These are phyloP conservation scores for Polypedilum vanderplanki DNA, from an alignment of 1,140 invertebrate genomes.

Conservation along the genomic window DNA sequence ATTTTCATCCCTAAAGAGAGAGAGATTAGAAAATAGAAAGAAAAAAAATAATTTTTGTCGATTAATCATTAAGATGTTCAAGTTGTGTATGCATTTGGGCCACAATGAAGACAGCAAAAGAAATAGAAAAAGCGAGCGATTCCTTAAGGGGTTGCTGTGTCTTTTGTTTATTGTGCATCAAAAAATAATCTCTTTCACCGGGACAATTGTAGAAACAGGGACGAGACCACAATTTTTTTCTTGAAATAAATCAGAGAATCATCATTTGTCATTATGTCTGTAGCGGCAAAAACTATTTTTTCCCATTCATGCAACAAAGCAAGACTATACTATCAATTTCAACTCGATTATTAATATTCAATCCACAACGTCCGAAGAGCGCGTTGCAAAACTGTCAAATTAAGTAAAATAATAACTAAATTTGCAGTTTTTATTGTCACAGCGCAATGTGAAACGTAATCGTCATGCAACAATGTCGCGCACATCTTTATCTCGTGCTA, in stretches of 20 bases:
- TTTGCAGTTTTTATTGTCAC: background rate
- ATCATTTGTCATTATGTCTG: conserved; percentile 25
- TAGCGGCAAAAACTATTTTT: background rate
- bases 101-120: background rate
- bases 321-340: background rate
- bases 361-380: background rate
- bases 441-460: background rate
- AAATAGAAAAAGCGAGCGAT: background rate
- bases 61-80: conserved; percentile 23
- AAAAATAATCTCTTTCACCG: background rate
- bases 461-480: background rate
- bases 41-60: conserved; percentile 2
- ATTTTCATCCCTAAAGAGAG: background rate
- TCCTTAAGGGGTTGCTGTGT: background rate
- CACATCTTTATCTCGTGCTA: background rate
- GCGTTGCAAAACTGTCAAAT: conserved; percentile 1
- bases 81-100: conserved; percentile 15
- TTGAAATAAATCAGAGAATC: conserved; percentile 23
- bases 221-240: conserved; percentile 4
- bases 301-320: background rate
- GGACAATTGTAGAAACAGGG: background rate
- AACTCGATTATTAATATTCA: background rate
- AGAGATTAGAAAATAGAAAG: background rate
- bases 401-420: conserved; percentile 20
- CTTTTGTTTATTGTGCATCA: conserved; percentile 4